A percentile compares a stretch with the other conserved stretches of the same genome.
These are phyloP conservation scores for Argyresthia goedartella DNA, from an alignment of 2,888 invertebrate genomes.

Conservation along the genomic window DNA sequence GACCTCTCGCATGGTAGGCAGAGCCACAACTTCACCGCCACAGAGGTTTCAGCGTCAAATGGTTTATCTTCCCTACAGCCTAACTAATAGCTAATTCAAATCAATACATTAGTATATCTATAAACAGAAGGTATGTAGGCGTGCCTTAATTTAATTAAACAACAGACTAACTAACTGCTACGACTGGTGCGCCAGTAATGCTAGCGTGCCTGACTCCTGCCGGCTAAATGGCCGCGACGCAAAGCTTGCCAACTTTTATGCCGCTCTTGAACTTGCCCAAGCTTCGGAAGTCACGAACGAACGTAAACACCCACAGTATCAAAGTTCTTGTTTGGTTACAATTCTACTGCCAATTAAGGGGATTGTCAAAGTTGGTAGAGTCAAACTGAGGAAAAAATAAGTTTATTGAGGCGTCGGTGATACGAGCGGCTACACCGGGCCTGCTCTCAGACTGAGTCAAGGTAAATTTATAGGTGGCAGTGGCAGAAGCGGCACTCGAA, in stretches of 20 bases:
- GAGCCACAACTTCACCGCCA: too few species aligned
- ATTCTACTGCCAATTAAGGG: constrained; percentile 1
- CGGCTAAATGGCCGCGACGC: constrained; percentile 4
- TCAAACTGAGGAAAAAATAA: too few species aligned
- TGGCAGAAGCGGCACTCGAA: constrained; percentile 60
- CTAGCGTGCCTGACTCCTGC: neutral
- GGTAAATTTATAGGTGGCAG: constrained; percentile 59
- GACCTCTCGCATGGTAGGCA: too few species aligned
- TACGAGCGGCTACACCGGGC: constrained; percentile 56
- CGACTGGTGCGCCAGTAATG: neutral
- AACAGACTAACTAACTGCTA: neutral
- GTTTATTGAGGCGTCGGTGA: constrained; percentile 15
- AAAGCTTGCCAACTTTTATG: constrained; percentile 12
- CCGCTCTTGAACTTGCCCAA: constrained; percentile 11
- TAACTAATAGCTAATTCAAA: neutral
- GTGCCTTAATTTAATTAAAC: neutral
- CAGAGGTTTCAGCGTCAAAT: too few species aligned
- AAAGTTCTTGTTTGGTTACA: constrained; percentile 5
- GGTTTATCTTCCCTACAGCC: too few species aligned
- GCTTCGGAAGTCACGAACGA: constrained; percentile 7
- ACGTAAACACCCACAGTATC: constrained; percentile 3
- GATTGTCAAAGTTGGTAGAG: neutral
- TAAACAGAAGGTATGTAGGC: neutral
- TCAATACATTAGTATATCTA: neutral
- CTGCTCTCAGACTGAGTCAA: constrained; percentile 55